Conservation (phyloP, 2,888 invertebrate species). For the Cephus nigrinus region DNA sequence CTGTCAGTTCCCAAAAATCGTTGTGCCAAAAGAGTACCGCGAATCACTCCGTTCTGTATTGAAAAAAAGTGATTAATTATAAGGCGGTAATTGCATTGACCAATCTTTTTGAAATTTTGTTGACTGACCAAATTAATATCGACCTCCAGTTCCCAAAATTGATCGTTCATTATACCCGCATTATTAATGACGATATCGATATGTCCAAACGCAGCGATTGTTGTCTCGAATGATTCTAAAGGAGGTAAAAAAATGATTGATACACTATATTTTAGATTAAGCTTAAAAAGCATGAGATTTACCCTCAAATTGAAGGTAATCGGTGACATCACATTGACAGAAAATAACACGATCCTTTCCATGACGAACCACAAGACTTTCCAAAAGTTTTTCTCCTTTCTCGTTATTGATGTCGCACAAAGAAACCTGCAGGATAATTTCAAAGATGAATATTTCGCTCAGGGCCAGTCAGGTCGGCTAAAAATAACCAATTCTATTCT, state of each 20-base stretch:
- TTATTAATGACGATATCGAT: constrained; percentile 85
- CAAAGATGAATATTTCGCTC: background rate
- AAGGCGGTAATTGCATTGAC: background rate
- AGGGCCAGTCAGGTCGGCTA: constrained; percentile 22
- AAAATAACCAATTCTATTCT: constrained; percentile 35
- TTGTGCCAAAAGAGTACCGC: constrained; percentile 79
- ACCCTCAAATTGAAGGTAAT: constrained; percentile 84
- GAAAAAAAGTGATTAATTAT: background rate
- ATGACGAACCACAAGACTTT: constrained; percentile 74
- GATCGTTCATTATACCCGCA: constrained; percentile 82
- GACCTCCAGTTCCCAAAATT: constrained; percentile 80
- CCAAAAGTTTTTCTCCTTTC: constrained; percentile 76
- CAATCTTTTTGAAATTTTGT: background rate
- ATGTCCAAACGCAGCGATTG: constrained; percentile 77
- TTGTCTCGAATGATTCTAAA: constrained; percentile 79
- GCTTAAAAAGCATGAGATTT: constrained; percentile 33
- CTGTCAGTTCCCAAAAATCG: constrained; percentile 81
- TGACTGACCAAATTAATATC: constrained; percentile 79
- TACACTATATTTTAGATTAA: background rate
- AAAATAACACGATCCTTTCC: constrained; percentile 78
- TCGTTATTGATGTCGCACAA: constrained; percentile 80
- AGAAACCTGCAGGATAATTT: constrained; percentile 70
- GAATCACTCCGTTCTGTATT: constrained; percentile 78
- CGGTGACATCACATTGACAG: constrained; percentile 82
- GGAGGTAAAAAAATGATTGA: constrained; percentile 9